Conservation (phyloP, 1,140 invertebrate genomes). For the Drosophila virilis region DNA sequence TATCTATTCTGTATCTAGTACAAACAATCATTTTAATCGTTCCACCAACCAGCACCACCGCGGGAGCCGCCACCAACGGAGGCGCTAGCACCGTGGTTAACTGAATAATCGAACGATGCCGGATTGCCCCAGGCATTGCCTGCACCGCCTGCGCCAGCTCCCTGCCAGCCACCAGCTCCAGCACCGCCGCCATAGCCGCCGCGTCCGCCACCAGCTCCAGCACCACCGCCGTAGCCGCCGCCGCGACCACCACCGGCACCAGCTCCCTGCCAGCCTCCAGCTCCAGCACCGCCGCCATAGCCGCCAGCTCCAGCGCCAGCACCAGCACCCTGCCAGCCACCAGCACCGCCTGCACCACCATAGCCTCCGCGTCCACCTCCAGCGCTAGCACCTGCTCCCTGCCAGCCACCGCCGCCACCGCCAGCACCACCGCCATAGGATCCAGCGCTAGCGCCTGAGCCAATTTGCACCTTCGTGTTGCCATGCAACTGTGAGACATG, state of each 20-base stretch:
- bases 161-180: constrained; percentile 30
- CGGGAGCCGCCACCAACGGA: constrained; percentile 44
- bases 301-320: constrained; percentile 32
- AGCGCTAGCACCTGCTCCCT: constrained; percentile 11
- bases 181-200: constrained; percentile 44
- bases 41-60: constrained; percentile 74
- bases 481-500: constrained; percentile 65
- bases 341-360: constrained; percentile 5
- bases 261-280: neutral
- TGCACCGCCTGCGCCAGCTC: constrained; percentile 44
- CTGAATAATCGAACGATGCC: constrained; percentile 68
- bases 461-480: constrained; percentile 71
- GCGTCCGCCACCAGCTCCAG: constrained; percentile 19
- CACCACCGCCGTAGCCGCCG: constrained; percentile 40
- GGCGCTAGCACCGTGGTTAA: constrained; percentile 40
- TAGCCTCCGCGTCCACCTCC: constrained; percentile 23
- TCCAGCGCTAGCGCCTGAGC: constrained; percentile 22
- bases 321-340: constrained; percentile 4
- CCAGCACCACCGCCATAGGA: constrained; percentile 34
- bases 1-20: neutral
- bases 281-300: constrained; percentile 37
- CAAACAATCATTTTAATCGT: constrained; percentile 40
- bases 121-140: constrained; percentile 69
- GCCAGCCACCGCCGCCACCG: constrained; percentile 28
- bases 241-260: constrained; percentile 14